Percentiles rank a stretch among this genome's conserved stretches.
Conservation (phyloP, 2,113 vertebrate genomes). For the Halichoeres trimaculatus region DNA sequence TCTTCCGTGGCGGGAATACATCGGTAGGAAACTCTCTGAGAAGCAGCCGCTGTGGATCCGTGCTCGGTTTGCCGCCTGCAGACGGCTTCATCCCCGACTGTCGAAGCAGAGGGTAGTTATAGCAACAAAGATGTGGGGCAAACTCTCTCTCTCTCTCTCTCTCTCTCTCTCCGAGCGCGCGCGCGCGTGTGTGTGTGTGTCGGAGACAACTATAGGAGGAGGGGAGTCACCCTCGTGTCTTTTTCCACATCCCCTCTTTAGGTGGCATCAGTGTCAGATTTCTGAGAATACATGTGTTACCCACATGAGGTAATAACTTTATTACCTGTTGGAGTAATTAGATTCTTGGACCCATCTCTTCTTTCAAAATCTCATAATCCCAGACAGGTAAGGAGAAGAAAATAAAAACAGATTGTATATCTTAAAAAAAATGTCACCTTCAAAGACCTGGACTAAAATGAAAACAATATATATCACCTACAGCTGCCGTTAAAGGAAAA, state of each 20-base stretch:
- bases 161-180: neutral
- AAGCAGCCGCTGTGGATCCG: conserved; percentile 17
- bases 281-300: conserved; percentile 35
- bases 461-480: neutral
- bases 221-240: conserved; percentile 30
- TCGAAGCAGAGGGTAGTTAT: conserved; percentile 45
- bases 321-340: conserved; percentile 48
- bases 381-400: neutral
- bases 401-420: neutral
- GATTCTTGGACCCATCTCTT: conserved; percentile 28
- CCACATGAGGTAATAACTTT: conserved; percentile 32
- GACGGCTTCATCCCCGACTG: conserved; percentile 47
- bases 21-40: neutral
- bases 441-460: neutral
- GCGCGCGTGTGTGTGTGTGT: neutral
- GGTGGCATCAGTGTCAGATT: conserved; percentile 25
- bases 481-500: conserved; percentile 16
- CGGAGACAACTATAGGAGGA: conserved; percentile 32
- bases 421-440: neutral
- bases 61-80: conserved; percentile 25
- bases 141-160: conserved; percentile 5
- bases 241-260: neutral
- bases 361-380: conserved; percentile 5
- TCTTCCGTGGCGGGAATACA: neutral
- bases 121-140: conserved; percentile 46